These are phyloP conservation scores for Poecilia gillii DNA, from an alignment of 2,797 vertebrate species.

Conservation along the genomic window DNA sequence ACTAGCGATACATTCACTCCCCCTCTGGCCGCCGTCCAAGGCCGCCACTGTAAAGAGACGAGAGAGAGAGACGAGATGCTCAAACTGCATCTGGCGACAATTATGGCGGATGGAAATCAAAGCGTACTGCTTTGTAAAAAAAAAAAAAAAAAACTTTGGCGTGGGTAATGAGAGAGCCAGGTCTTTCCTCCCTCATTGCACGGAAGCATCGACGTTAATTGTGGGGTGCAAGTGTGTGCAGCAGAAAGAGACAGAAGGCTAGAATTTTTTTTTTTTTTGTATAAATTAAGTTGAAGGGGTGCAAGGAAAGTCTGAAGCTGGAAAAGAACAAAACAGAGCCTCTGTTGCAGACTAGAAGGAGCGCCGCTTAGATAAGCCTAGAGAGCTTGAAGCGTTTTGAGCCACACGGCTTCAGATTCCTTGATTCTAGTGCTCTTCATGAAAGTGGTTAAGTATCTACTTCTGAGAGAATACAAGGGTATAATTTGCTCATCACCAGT, in stretches of 20 bases:
- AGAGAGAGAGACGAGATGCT: conserved; percentile 79
- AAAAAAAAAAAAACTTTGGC: conserved; percentile 71
- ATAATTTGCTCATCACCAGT: conserved; percentile 71
- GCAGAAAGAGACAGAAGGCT: conserved; percentile 15
- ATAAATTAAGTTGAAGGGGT: conserved; percentile 36
- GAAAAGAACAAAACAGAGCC: conserved; percentile 54
- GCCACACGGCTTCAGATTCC: conserved; percentile 60
- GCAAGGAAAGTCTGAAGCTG: conserved; percentile 38
- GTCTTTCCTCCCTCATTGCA: conserved; percentile 67
- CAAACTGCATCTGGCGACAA: conserved; percentile 85
- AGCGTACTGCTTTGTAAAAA: conserved; percentile 80
- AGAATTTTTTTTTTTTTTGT: background rate
- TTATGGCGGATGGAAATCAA: conserved; percentile 82
- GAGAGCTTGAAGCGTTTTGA: conserved; percentile 52
- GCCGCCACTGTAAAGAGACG: conserved; percentile 70
- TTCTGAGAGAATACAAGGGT: conserved; percentile 71
- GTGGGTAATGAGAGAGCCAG: conserved; percentile 79
- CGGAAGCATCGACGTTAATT: conserved; percentile 71
- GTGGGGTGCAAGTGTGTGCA: conserved; percentile 51
- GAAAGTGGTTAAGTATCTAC: conserved; percentile 73
- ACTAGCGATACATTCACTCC: conserved; percentile 75
- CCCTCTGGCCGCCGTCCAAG: conserved; percentile 80
- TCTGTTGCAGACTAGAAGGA: conserved; percentile 32
- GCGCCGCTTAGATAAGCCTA: conserved; percentile 28
- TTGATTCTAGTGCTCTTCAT: conserved; percentile 75